Evolutionary conservation across 2,888 invertebrate species (phyloP).

Genomic region (Pelosia muscerda): DNA sequence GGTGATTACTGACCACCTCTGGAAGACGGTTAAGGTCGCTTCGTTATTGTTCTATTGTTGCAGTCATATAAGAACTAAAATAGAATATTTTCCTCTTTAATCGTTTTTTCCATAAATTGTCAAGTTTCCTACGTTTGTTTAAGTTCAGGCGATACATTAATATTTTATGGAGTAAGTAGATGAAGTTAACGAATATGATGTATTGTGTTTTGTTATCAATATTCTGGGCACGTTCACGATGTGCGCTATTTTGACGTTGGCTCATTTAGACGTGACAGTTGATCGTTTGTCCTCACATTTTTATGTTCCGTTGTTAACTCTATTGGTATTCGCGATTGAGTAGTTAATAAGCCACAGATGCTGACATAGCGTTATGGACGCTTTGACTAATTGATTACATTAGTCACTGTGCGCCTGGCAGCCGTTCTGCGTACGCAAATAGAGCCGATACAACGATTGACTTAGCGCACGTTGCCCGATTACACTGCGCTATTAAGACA

Average conservation of each 20-base stretch:
- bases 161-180: constrained; percentile 33
- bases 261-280: constrained; percentile 47
- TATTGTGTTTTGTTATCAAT: constrained; percentile 60
- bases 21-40: constrained; percentile 23
- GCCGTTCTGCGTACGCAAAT: constrained; percentile 74
- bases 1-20: constrained; percentile 28
- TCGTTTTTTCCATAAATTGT: constrained; percentile 43
- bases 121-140: constrained; percentile 29
- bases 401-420: constrained; percentile 69
- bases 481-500: constrained; percentile 54
- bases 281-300: constrained; percentile 36
- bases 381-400: constrained; percentile 82
- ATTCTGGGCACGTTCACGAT: constrained; percentile 58
- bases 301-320: constrained; percentile 52
- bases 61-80: constrained; percentile 32
- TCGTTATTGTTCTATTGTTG: constrained; percentile 22
- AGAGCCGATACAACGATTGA: constrained; percentile 76
- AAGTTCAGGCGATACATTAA: constrained; percentile 36
- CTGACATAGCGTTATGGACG: constrained; percentile 73
- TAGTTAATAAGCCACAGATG: constrained; percentile 59
- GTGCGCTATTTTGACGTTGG: constrained; percentile 53
- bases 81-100: constrained; percentile 38
- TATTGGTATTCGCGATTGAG: constrained; percentile 57
- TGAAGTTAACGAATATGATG: constrained; percentile 55
- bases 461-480: constrained; percentile 76